phyloP scores from a whole-genome alignment of 2,888 invertebrate species.

The Cephonodes hylas region DNA sequence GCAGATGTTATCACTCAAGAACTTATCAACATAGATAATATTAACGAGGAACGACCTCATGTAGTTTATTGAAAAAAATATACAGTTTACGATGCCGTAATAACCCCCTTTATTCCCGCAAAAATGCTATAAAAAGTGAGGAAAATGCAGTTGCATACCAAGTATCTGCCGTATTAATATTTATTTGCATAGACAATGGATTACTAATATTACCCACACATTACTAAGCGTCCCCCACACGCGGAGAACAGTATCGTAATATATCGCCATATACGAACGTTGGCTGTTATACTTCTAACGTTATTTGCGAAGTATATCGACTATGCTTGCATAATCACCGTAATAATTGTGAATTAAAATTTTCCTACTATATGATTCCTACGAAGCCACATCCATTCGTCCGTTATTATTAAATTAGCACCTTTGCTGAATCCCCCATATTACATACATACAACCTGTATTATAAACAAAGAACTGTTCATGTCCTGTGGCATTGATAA shows the following conservation, averaged over 20 bases:
- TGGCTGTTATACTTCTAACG: not conserved
- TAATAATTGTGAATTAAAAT: not conserved
- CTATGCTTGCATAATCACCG: not conserved
- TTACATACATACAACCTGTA: no score
- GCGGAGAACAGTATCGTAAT: constrained; percentile 7
- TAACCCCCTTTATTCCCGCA: constrained; percentile 15
- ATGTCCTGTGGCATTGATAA: no score
- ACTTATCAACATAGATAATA: constrained; percentile 39
- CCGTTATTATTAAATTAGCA: no score
- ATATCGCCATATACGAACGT: not conserved
- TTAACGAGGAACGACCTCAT: constrained; percentile 9
- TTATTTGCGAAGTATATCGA: not conserved
- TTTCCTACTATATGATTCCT: no score
- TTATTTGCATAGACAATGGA: constrained; percentile 72
- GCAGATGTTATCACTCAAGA: constrained; percentile 53
- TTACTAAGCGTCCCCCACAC: not conserved
- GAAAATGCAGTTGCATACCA: constrained; percentile 54
- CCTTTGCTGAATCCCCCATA: no score
- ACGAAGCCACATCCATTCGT: no score
- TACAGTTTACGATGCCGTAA: constrained; percentile 9
- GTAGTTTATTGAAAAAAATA: constrained; percentile 4
- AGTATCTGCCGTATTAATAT: constrained; percentile 57
- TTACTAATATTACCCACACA: constrained; percentile 43
- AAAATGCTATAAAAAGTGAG: constrained; percentile 41
- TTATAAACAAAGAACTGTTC: no score